Conservation (phyloP, 2,888 invertebrate genomes). For the Meandrusa payeni region DNA sequence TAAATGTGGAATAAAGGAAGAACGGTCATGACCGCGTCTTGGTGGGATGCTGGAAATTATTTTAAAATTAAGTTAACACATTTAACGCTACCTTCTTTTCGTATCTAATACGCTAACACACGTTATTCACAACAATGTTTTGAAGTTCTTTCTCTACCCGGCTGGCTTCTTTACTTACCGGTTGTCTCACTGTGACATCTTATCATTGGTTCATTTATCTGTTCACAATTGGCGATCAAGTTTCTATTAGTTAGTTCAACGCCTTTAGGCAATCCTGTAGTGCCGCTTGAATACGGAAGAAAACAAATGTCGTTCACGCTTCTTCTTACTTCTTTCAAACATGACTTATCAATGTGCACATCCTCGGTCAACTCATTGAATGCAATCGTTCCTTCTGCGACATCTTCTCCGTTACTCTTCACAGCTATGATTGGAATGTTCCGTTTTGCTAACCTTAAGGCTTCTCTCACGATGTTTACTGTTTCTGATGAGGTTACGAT, state of each 20-base stretch:
- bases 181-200: slow-evolving; percentile 57
- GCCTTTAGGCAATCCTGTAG: slow-evolving; percentile 91
- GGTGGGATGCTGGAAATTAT: slow-evolving; percentile 72
- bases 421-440: slow-evolving; percentile 79
- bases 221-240: slow-evolving; percentile 74
- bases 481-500: slow-evolving; percentile 82
- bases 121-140: too few species aligned
- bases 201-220: slow-evolving; percentile 53
- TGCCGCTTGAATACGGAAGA: slow-evolving; percentile 92
- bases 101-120: too few species aligned
- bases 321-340: slow-evolving; percentile 67
- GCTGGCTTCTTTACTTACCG: slow-evolving; percentile 51
- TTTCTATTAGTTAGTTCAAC: slow-evolving; percentile 84
- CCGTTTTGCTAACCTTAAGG: slow-evolving; percentile 69
- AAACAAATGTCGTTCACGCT: slow-evolving; percentile 82
- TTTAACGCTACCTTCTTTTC: too few species aligned
- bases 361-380: slow-evolving; percentile 83
- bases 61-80: too few species aligned
- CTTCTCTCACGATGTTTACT: slow-evolving; percentile 66
- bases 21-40: slow-evolving; percentile 83
- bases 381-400: slow-evolving; percentile 73
- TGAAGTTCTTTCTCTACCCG: too few species aligned
- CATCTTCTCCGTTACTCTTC: slow-evolving; percentile 55
- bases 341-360: slow-evolving; percentile 75
- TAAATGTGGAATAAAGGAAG: slow-evolving; percentile 92